phyloP scores from a whole-genome alignment of 2,113 vertebrate genomes.

The Steatornis caripensis region DNA sequence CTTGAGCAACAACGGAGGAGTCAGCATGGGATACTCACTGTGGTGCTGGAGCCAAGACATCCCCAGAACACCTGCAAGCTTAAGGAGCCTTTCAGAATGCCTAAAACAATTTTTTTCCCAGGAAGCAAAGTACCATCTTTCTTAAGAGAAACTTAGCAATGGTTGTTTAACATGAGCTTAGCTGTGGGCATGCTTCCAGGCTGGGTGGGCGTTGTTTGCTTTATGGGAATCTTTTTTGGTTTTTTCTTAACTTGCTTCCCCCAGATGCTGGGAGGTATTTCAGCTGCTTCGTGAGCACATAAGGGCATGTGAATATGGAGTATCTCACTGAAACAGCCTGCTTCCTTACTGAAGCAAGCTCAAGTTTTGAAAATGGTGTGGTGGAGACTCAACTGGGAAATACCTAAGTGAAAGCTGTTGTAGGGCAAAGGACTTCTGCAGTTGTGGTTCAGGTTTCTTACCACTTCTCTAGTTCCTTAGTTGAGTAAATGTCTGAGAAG shows the following conservation, averaged over 20 bases:
- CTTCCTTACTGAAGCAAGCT: neutral
- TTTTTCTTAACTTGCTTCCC: neutral
- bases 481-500: neutral
- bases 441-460: neutral
- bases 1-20: neutral
- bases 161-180: slow-evolving; percentile 9
- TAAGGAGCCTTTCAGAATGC: slow-evolving; percentile 3
- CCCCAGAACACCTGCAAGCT: slow-evolving; percentile 18
- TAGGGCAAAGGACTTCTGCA: neutral
- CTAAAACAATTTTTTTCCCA: neutral
- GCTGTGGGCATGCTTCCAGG: slow-evolving; percentile 5
- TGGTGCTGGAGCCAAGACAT: neutral
- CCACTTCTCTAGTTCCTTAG: neutral
- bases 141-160: neutral
- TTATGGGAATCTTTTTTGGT: neutral
- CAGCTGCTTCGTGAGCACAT: neutral
- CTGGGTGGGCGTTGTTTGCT: slow-evolving; percentile 18
- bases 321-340: neutral
- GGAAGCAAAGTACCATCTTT: slow-evolving; percentile 8
- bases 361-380: neutral
- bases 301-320: neutral
- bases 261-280: neutral
- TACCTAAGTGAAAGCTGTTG: neutral
- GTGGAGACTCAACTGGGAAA: neutral
- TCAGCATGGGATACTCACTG: neutral